Evolutionary conservation across 1,140 invertebrate species (phyloP).

Genomic region (Papilio polyxenes): DNA sequence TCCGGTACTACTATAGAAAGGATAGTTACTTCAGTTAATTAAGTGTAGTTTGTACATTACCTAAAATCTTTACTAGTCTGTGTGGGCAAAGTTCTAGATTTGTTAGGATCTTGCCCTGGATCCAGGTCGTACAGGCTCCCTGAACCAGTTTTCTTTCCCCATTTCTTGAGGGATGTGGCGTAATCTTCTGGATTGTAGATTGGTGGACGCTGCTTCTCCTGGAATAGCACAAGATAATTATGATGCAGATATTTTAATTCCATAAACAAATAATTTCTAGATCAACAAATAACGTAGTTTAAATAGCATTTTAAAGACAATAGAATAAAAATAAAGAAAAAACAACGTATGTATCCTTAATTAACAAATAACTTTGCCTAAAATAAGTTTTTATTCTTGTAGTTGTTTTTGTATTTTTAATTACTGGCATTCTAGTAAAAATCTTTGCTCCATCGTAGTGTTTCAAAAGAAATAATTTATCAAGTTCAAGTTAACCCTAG

Average conservation of each 20-base stretch:
- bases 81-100: conserved; percentile 66
- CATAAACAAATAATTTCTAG: too few species aligned
- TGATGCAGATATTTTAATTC: too few species aligned
- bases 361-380: neutral
- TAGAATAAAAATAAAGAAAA: neutral
- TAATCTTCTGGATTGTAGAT: conserved; percentile 94
- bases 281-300: neutral
- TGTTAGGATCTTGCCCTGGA: conserved; percentile 60
- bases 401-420: neutral
- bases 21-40: too few species aligned
- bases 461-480: neutral
- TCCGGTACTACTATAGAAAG: too few species aligned
- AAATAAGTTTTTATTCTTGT: neutral
- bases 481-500: neutral
- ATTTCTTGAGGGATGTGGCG: conserved; percentile 87
- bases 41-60: conserved; percentile 45
- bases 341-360: neutral
- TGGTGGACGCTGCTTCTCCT: conserved; percentile 91
- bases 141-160: conserved; percentile 82
- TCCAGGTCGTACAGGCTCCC: conserved; percentile 65
- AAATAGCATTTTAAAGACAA: neutral
- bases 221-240: conserved; percentile 27
- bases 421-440: too few species aligned
- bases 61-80: conserved; percentile 72
- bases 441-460: neutral